These are phyloP conservation scores for Acanthochromis polyacanthus DNA, from an alignment of 2,113 vertebrate species.

Conservation along the genomic window DNA sequence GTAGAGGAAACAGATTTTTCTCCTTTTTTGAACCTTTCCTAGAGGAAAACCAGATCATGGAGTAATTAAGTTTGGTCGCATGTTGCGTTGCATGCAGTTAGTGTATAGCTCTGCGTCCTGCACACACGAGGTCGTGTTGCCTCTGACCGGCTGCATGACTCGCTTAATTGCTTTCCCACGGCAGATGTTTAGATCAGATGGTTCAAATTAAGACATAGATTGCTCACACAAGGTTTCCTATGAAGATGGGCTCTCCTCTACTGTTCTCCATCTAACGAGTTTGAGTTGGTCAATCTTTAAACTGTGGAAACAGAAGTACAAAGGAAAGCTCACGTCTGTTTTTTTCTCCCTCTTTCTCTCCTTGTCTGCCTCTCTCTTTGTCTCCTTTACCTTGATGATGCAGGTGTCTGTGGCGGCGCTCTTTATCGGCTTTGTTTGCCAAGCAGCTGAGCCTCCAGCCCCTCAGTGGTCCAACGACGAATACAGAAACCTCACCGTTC, in stretches of 20 bases:
- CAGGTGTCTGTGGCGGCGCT: conserved; percentile 67
- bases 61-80: conserved; percentile 59
- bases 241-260: conserved; percentile 75
- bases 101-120: conserved; percentile 24
- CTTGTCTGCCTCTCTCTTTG: not conserved
- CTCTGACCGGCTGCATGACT: conserved; percentile 61
- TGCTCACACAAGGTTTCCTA: conserved; percentile 80
- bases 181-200: conserved; percentile 86
- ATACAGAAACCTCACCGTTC: conserved; percentile 71
- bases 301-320: conserved; percentile 12
- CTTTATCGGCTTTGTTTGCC: conserved; percentile 50
- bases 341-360: not conserved
- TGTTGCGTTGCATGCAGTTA: conserved; percentile 39
- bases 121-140: conserved; percentile 49
- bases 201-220: conserved; percentile 82
- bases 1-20: conserved; percentile 12
- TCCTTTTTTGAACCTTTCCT: conserved; percentile 5
- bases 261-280: conserved; percentile 37
- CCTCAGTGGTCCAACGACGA: conserved; percentile 65
- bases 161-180: conserved; percentile 78
- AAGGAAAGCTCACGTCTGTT: conserved; percentile 7
- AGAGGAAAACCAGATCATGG: conserved; percentile 48
- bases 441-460: conserved; percentile 63
- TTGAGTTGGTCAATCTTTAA: conserved; percentile 11
- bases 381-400: not conserved